Conservation (phyloP, 2,113 vertebrate genomes). For the Oxyruncus cristatus region DNA sequence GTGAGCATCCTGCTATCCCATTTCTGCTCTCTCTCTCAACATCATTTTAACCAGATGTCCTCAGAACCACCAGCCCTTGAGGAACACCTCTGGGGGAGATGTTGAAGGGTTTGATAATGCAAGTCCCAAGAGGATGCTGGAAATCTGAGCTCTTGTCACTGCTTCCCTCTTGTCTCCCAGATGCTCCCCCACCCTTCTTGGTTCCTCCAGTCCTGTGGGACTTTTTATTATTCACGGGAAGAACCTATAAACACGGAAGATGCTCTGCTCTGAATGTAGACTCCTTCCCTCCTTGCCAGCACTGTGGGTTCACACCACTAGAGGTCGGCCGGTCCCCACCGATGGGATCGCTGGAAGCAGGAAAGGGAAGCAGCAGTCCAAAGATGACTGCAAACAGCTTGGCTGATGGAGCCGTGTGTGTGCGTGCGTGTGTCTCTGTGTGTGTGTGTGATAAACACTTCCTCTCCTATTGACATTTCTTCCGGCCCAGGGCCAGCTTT, state of each 20-base stretch:
- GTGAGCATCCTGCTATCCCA: background rate
- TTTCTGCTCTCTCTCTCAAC: background rate
- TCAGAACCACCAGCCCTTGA: background rate
- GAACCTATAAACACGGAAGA: rapidly evolving
- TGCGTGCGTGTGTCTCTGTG: background rate
- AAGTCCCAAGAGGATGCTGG: background rate
- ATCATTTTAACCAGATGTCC: background rate
- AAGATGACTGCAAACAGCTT: background rate
- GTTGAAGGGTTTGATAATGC: background rate
- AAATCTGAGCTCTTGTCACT: background rate
- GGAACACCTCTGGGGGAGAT: background rate
- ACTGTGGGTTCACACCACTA: background rate
- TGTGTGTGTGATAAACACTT: slow-evolving; percentile 8
- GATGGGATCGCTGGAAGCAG: background rate
- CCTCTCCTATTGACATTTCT: background rate
- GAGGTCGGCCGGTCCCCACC: slow-evolving; percentile 54
- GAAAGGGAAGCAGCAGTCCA: background rate
- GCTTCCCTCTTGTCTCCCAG: background rate
- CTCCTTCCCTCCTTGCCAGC: background rate
- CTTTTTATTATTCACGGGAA: background rate
- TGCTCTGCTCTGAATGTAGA: background rate
- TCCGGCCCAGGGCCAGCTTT: background rate
- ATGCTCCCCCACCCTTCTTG: background rate
- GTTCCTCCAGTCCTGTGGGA: background rate
- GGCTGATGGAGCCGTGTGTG: background rate